Evolutionary conservation across 1,140 invertebrate genomes (phyloP), one percentile per base, ranked within the genome.

Genomic region (Drosophila baimaii): DNA sequence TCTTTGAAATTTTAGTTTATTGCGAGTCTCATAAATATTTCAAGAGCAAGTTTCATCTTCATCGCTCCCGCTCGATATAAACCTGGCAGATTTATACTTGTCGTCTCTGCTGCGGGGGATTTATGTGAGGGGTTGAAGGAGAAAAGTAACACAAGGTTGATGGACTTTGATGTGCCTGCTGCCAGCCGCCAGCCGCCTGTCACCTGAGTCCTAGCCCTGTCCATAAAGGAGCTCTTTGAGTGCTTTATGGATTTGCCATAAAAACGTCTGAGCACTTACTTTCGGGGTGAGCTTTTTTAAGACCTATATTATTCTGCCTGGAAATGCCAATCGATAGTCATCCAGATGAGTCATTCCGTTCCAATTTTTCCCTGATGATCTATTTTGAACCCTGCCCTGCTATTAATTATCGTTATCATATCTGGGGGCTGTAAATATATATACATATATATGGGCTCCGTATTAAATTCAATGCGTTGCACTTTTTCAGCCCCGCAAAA

Each of bases 1-100:
- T 83, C 52, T 88, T 86, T 79, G 46, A 66, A 56, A 71, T 71
- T 82, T 79, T 63, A 82, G 63, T 88, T 86, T 82, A 82, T 69
- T 65, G 58, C 63, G 47, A 51, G 64, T 21, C 74, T 75, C 79
- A 86, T 86, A 86, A 79, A 86, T 77, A 77, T 83, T 79, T 82
- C 66, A 82, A 77, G 71, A 77, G 74, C 57, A 49, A 68, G 62
- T 76, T 73, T 86, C 46, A 25, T 68, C 64, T 68, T 63, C 64
- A 64, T 68, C 37, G 25, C 19, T 81, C 73, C 66, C 61, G 57
- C 57, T 61, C 56, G 41, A 44, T 52, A 70, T 54, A 71, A 73
- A 54, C 44, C 68, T 44, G 25, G 35, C 37, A 31, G 9, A 33
- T 35, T 35, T 61, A 59, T 52, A 49, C 19, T 56, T 51, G 46